Conservation (phyloP, 2,113 vertebrate genomes). For the Oryzias woworae region DNA sequence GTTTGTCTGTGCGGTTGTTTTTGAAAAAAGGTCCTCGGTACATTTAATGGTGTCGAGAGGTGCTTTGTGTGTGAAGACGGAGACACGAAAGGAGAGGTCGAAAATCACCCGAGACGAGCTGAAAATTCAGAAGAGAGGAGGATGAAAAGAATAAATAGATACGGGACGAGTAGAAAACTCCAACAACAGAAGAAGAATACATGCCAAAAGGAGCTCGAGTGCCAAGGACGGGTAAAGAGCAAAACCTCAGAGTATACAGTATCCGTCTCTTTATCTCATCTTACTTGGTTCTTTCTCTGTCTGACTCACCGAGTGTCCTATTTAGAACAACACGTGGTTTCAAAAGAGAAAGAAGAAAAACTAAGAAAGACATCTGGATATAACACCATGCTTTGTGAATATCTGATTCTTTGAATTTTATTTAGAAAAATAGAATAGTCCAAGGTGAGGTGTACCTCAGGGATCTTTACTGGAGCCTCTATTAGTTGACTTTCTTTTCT, state of each 20-base stretch:
- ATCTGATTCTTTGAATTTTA: not conserved
- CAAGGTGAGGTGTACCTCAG: not conserved
- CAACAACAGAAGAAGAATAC: conserved; percentile 30
- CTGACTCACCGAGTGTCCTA: conserved; percentile 59
- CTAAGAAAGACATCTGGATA: not conserved
- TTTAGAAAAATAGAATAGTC: not conserved
- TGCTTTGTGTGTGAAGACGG: not conserved
- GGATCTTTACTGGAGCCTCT: not conserved
- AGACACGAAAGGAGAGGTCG: conserved; percentile 11
- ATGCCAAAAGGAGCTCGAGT: conserved; percentile 49
- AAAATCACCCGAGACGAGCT: conserved; percentile 17
- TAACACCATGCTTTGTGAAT: not conserved
- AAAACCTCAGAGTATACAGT: conserved; percentile 39
- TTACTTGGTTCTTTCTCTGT: conserved; percentile 40
- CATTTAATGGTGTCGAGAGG: too few species aligned
- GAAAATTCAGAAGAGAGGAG: conserved; percentile 28
- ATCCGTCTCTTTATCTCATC: conserved; percentile 48
- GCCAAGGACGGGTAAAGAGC: conserved; percentile 58
- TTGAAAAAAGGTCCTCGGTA: not conserved
- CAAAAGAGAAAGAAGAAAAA: conserved; percentile 27
- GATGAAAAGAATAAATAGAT: conserved; percentile 33
- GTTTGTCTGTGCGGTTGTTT: not conserved
- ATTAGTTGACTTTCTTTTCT: not conserved
- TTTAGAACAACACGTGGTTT: conserved; percentile 58
- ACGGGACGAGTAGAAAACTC: conserved; percentile 24